Conservation (phyloP, 2,113 vertebrate genomes). For the Piprites chloris region DNA sequence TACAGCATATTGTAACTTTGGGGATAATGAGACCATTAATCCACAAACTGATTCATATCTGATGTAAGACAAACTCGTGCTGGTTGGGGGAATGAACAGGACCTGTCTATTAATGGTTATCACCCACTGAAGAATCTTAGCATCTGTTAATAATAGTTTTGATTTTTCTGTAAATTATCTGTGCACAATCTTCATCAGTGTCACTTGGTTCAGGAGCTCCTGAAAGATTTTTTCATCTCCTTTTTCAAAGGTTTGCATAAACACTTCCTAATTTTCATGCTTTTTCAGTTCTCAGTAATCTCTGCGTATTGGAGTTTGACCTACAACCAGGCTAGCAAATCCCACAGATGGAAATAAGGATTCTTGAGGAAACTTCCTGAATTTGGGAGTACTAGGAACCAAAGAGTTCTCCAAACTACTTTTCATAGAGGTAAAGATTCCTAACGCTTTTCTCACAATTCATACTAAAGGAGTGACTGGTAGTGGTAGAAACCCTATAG, state of each 20-base stretch:
- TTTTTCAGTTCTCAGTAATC: background rate
- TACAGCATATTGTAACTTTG: background rate
- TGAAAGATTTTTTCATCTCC: background rate
- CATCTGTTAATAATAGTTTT: background rate
- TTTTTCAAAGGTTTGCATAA: background rate
- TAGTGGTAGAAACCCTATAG: background rate
- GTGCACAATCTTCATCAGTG: background rate
- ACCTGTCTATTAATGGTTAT: background rate
- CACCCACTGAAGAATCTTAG: background rate
- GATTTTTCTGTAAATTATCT: background rate
- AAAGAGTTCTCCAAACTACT: background rate
- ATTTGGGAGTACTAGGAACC: background rate
- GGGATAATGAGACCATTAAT: background rate
- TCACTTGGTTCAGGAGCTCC: background rate
- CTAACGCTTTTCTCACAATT: background rate
- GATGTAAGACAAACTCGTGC: background rate
- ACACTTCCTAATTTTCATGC: background rate
- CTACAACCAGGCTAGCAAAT: background rate
- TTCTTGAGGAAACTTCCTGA: background rate
- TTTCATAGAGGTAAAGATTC: background rate
- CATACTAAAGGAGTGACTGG: background rate
- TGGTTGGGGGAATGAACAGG: background rate
- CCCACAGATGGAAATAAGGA: background rate
- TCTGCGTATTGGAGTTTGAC: background rate
- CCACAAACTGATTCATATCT: background rate